A percentile compares a stretch with the other conserved stretches of the same genome.
These are phyloP conservation scores for Carettochelys insculpta DNA, from an alignment of 2,113 vertebrate species.

Conservation along the genomic window DNA sequence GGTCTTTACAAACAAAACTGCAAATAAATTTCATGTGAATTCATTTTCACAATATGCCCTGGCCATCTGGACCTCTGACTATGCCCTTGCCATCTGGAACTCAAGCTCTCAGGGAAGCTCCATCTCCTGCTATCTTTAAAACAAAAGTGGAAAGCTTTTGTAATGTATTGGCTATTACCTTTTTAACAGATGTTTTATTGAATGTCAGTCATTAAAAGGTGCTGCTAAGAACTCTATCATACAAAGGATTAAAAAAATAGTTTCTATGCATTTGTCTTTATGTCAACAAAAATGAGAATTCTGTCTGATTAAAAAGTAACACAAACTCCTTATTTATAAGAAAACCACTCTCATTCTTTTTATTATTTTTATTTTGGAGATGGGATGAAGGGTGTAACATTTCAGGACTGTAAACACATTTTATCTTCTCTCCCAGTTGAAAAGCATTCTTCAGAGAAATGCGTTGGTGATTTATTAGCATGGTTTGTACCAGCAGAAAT, in stretches of 20 bases:
- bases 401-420: background rate
- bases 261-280: slow-evolving; percentile 13
- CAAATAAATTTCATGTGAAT: background rate
- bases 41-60: background rate
- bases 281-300: slow-evolving; percentile 4
- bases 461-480: background rate
- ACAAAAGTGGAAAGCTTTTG: background rate
- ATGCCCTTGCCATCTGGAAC: background rate
- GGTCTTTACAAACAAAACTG: background rate
- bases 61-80: background rate
- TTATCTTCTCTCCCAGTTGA: background rate
- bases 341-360: background rate
- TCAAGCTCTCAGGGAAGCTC: background rate
- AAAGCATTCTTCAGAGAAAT: background rate
- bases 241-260: background rate
- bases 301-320: background rate
- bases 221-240: background rate
- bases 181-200: background rate
- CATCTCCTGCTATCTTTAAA: background rate
- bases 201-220: background rate
- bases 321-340: background rate
- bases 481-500: background rate
- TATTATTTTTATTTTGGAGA: background rate
- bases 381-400: background rate
- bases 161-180: background rate